phyloP scores from a whole-genome alignment of 2,797 vertebrate species.

The Leucoraja ocellata region DNA sequence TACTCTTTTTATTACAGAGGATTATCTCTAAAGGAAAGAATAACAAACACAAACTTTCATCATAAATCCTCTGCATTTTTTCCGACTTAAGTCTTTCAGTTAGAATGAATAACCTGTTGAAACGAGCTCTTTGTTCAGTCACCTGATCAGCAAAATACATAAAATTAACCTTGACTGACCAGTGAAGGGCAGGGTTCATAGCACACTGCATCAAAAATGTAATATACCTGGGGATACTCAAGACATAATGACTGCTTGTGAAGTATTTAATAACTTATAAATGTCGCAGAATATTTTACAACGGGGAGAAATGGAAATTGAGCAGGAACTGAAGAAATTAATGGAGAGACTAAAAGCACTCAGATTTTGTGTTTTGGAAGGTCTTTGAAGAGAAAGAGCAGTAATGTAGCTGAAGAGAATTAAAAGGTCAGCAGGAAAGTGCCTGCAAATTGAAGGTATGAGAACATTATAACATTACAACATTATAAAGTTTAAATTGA shows the following conservation, averaged over 20 bases:
- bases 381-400: slow-evolving; percentile 2
- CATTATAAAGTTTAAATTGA: background rate
- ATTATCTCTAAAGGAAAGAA: background rate
- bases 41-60: slow-evolving; percentile 24
- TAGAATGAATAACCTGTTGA: background rate
- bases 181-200: background rate
- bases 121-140: slow-evolving; percentile 10
- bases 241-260: background rate
- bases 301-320: background rate
- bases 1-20: background rate
- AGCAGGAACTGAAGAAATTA: slow-evolving; percentile 7
- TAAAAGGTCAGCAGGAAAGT: background rate
- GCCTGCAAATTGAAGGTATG: background rate
- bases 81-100: slow-evolving; percentile 21
- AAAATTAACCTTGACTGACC: slow-evolving; percentile 15
- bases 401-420: background rate
- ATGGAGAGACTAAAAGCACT: background rate
- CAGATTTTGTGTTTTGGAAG: background rate
- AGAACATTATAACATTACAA: too few relatives aligned
- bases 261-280: slow-evolving; percentile 2
- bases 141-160: slow-evolving; percentile 16
- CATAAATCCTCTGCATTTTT: slow-evolving; percentile 29
- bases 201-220: background rate
- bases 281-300: background rate
- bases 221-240: background rate